Evolutionary conservation across 2,888 invertebrate species (phyloP).

Genomic region (Orthonevra nobilis): DNA sequence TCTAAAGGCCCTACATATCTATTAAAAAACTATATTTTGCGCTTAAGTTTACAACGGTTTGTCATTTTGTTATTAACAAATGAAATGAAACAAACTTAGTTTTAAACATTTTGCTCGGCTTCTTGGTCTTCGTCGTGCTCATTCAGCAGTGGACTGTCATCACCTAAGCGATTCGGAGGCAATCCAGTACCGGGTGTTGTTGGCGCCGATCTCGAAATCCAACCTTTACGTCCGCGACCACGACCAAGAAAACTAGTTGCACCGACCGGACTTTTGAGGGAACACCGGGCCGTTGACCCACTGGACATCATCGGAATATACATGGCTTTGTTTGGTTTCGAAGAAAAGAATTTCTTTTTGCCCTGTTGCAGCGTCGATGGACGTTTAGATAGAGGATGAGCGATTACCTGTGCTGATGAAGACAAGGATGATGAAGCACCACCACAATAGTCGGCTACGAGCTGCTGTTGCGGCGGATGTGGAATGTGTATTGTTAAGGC

Average conservation of each 20-base stretch:
- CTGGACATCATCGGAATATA: conserved; percentile 84
- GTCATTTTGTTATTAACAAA: conserved; percentile 19
- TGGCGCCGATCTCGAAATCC: conserved; percentile 89
- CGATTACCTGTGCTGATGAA: conserved; percentile 44
- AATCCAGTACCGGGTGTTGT: conserved; percentile 86
- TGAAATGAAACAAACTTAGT: conserved; percentile 48
- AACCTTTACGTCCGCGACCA: conserved; percentile 81
- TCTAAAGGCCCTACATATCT: conserved; percentile 61
- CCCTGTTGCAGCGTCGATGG: conserved; percentile 76
- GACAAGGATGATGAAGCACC: conserved; percentile 55
- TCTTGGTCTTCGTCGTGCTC: conserved; percentile 82
- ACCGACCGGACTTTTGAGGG: conserved; percentile 78
- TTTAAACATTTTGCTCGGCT: conserved; percentile 73
- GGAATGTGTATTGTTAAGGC: conserved; percentile 71
- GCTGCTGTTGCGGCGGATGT: conserved; percentile 43
- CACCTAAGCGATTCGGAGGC: conserved; percentile 84
- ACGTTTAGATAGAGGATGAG: conserved; percentile 73
- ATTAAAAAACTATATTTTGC: conserved; percentile 68
- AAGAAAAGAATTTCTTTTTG: conserved; percentile 81
- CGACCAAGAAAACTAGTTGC: conserved; percentile 77
- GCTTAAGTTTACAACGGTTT: conserved; percentile 63
- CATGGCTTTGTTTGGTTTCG: conserved; percentile 84
- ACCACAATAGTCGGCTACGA: conserved; percentile 47
- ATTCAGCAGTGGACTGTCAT: conserved; percentile 84
- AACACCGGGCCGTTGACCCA: conserved; percentile 72